These are phyloP conservation scores for Arctopsyche grandis DNA, from an alignment of 1,140 invertebrate species.

Conservation along the genomic window DNA sequence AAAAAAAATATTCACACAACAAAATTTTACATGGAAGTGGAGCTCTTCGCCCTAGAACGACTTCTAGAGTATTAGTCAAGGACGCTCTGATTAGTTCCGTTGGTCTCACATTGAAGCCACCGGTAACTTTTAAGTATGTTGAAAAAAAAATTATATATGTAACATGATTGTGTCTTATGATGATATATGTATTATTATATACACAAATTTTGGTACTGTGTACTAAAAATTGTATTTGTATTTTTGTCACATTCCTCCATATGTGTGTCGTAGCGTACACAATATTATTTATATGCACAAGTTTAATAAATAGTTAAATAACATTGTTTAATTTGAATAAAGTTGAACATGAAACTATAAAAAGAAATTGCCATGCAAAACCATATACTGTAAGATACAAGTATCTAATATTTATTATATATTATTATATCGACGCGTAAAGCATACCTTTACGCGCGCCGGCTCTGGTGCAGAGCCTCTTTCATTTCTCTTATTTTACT, in stretches of 20 bases:
- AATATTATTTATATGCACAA: conserved; percentile 49
- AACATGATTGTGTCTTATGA: conserved; percentile 51
- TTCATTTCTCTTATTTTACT: conserved; percentile 11
- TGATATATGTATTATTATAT: conserved; percentile 54
- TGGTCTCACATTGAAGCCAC: conserved; percentile 54
- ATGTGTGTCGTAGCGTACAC: conserved; percentile 43
- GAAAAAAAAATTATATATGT: conserved; percentile 45
- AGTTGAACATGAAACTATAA: conserved; percentile 51
- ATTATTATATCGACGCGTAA: not conserved
- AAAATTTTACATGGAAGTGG: conserved; percentile 11
- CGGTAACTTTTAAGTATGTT: conserved; percentile 43
- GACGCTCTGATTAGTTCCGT: conserved; percentile 31
- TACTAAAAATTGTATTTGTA: conserved; percentile 54
- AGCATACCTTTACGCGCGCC: not conserved
- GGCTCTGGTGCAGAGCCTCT: conserved; percentile 12
- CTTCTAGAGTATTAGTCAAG: conserved; percentile 48
- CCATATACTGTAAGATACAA: conserved; percentile 51
- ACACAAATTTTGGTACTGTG: conserved; percentile 55
- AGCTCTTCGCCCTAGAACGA: conserved; percentile 53
- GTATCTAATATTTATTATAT: conserved; percentile 53
- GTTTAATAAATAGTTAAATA: conserved; percentile 37
- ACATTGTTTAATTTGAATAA: conserved; percentile 50
- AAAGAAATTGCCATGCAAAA: conserved; percentile 54
- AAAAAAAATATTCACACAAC: not conserved
- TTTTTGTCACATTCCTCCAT: conserved; percentile 52